These are phyloP conservation scores for Pollachius pollachius DNA, from an alignment of 2,113 vertebrate genomes.

Conservation along the genomic window DNA sequence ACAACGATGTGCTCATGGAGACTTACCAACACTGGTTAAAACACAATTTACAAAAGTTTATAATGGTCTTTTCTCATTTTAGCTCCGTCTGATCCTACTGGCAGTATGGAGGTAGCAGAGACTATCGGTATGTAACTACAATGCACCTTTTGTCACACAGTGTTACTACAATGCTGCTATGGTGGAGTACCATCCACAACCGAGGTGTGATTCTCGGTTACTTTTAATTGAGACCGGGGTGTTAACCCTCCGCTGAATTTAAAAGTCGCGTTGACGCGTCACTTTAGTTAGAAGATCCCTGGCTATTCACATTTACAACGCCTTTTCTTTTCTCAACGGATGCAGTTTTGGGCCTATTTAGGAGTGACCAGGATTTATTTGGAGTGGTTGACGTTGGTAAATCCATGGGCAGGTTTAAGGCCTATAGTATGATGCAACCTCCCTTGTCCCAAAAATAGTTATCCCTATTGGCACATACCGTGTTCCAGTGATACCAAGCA, in stretches of 20 bases:
- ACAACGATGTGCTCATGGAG: neutral
- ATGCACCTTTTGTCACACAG: neutral
- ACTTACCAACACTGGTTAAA: neutral
- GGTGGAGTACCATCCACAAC: too few relatives aligned
- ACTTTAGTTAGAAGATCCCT: neutral
- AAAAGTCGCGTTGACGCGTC: neutral
- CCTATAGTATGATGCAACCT: conserved; percentile 56
- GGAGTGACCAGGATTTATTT: conserved; percentile 36
- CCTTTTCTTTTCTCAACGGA: neutral
- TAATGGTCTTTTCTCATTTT: conserved; percentile 27
- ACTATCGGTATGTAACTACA: conserved; percentile 79
- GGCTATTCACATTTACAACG: neutral
- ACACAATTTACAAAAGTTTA: conserved; percentile 33
- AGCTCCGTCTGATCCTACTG: conserved; percentile 84
- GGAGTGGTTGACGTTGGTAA: conserved; percentile 21
- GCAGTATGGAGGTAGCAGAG: conserved; percentile 93
- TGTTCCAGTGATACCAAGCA: conserved; percentile 12
- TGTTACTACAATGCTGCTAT: too few relatives aligned
- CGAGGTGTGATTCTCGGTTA: too few relatives aligned
- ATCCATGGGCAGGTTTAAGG: conserved; percentile 27
- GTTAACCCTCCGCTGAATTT: too few relatives aligned
- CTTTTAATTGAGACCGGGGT: too few relatives aligned
- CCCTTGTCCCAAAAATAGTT: conserved; percentile 52
- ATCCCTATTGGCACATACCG: conserved; percentile 4
- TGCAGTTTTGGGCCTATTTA: neutral